Evolutionary conservation across 1,140 invertebrate species (phyloP), one percentile per base, ranked within the genome.

Genomic region (Sitophilus oryzae): DNA sequence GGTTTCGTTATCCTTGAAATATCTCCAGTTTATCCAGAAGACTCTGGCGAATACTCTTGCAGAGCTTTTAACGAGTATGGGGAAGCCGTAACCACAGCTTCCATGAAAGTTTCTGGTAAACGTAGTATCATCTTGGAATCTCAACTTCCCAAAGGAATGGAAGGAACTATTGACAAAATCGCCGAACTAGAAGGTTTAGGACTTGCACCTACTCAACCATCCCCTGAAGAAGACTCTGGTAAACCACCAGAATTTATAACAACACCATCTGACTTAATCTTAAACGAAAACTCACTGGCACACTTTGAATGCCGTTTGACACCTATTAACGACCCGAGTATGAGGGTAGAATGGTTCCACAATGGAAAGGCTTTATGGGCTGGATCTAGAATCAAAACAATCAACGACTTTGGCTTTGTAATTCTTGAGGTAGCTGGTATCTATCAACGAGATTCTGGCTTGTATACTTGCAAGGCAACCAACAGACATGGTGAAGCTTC

Each of bases 271-370:
- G 91, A 95, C 72, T 76, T 92, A 43, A 82, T 83, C 11, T 73
- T 96, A n/a, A 75, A 79, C 10, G 94, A 97, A 75, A 95, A 95
- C 65, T 84, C 86, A 8, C 74, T 93, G 41, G 91, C 92, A 55
- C 93, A 96, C 71, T 93, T 96, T 63, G 93, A 96, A 75, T 93
- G 90, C 60, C 83, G 89, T 35, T 73, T 96, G 16, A 82, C 84
- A 48, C 93, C 93, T n/a, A 81, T 93, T 6, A 91, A 91, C 64
- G 93, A 96, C 74, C 87, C 89, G 1, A 91, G 86, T 52, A 88
- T 96, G 86, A 80, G 86, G 59, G 91, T 97, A 11, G 93, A 96
- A 74, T 97, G 93, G 93, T 96, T 86, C 81, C 92, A 96, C 62
- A 95, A 97, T 71, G 93, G 93, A 23, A 92, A 94, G 75, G 81